A percentile compares a stretch with the other conserved stretches of the same genome.
phyloP scores from a whole-genome alignment of 2,113 vertebrate species.

The Thamnophis sirtalis region DNA sequence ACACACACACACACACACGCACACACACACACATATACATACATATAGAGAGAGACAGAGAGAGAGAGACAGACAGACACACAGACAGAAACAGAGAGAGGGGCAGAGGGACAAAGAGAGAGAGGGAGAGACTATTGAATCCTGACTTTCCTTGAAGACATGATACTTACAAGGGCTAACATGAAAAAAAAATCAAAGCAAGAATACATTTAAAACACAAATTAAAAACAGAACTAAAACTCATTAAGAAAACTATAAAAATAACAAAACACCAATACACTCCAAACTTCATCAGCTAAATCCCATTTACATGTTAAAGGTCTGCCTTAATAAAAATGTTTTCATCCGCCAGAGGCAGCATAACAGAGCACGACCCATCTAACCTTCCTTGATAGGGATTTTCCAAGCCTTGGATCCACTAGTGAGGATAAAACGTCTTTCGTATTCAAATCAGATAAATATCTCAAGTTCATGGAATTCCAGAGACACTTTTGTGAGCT shows the following conservation, averaged over 20 bases:
- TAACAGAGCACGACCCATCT: neutral
- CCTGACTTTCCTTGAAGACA: neutral
- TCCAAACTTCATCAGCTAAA: neutral
- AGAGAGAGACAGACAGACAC: no score
- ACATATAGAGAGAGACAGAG: no score
- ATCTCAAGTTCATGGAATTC: neutral
- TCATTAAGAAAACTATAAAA: neutral
- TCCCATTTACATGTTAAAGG: neutral
- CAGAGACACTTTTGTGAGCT: neutral
- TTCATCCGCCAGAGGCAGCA: neutral
- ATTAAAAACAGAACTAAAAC: neutral
- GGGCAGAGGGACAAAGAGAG: no score
- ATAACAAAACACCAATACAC: neutral
- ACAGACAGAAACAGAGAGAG: no score
- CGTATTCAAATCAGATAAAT: neutral
- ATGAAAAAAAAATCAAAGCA: neutral
- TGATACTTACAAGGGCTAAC: neutral
- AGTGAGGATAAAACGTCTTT: neutral
- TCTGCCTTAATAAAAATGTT: neutral
- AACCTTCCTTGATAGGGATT: neutral
- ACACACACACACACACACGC: no score
- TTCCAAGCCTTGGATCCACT: neutral
- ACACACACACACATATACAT: no score
- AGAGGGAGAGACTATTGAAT: neutral
- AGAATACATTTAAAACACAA: neutral